Evolutionary conservation across 2,113 vertebrate genomes (phyloP).

Genomic region (Furnarius figulus): DNA sequence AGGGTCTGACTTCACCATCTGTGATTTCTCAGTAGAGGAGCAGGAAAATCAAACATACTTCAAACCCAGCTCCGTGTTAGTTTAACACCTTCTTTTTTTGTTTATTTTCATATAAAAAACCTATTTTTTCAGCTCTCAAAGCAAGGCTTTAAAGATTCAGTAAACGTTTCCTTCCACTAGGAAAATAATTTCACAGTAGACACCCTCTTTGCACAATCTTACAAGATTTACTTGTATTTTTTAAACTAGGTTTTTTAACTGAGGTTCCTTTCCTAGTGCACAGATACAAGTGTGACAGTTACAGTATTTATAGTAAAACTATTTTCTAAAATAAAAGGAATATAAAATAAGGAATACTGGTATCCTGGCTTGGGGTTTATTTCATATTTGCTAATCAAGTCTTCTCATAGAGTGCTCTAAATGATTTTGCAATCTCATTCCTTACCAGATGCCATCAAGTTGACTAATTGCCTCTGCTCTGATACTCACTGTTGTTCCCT

Average conservation of each 20-base stretch:
- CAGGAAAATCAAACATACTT: background rate
- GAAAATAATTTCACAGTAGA: background rate
- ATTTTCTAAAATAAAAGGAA: background rate
- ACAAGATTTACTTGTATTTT: background rate
- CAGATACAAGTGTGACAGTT: rapidly evolving
- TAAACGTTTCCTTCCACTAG: background rate
- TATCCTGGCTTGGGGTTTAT: background rate
- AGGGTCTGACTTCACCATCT: background rate
- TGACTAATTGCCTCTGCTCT: background rate
- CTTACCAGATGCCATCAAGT: background rate
- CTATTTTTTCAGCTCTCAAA: background rate
- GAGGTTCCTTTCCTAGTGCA: background rate
- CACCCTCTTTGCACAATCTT: background rate
- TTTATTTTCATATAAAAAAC: background rate
- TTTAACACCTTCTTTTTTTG: background rate
- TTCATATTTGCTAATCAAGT: background rate
- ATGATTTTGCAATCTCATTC: background rate
- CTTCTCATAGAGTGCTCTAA: rapidly evolving
- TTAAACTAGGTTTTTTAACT: background rate
- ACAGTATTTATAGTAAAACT: background rate
- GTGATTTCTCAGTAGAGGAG: background rate
- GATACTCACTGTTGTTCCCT: background rate
- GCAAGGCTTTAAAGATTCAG: background rate
- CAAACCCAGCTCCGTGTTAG: background rate
- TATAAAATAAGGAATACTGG: background rate